Evolutionary conservation across 2,797 vertebrate genomes (phyloP).

Genomic region (Acanthis flammea): DNA sequence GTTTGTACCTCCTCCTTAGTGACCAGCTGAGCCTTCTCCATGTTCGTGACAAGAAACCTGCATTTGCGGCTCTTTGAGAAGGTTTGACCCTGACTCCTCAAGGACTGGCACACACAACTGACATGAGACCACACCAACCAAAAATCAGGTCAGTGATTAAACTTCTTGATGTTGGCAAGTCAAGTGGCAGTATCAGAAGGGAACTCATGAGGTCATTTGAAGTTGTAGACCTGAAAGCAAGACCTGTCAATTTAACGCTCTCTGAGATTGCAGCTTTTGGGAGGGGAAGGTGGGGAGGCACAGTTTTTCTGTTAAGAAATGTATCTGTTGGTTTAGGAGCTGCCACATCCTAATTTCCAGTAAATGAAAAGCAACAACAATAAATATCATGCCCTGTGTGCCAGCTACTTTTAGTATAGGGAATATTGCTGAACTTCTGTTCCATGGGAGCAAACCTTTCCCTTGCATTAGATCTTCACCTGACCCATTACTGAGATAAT

Average conservation of each 20-base stretch:
- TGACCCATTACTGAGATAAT: background rate
- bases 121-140: background rate
- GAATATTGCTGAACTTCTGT: background rate
- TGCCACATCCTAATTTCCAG: background rate
- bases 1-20: background rate
- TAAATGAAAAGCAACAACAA: background rate
- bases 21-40: background rate
- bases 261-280: background rate
- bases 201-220: background rate
- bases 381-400: background rate
- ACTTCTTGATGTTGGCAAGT: background rate
- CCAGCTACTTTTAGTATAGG: background rate
- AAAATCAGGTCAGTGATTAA: conserved; percentile 20
- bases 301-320: background rate
- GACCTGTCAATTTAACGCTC: background rate
- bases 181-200: background rate
- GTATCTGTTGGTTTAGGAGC: background rate
- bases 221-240: background rate
- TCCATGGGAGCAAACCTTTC: background rate
- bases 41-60: background rate
- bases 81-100: background rate
- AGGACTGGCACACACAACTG: background rate
- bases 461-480: background rate
- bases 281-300: background rate
- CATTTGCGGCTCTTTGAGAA: background rate